Evolutionary conservation across 2,113 vertebrate species (phyloP).

Genomic region (Hyaena hyaena): DNA sequence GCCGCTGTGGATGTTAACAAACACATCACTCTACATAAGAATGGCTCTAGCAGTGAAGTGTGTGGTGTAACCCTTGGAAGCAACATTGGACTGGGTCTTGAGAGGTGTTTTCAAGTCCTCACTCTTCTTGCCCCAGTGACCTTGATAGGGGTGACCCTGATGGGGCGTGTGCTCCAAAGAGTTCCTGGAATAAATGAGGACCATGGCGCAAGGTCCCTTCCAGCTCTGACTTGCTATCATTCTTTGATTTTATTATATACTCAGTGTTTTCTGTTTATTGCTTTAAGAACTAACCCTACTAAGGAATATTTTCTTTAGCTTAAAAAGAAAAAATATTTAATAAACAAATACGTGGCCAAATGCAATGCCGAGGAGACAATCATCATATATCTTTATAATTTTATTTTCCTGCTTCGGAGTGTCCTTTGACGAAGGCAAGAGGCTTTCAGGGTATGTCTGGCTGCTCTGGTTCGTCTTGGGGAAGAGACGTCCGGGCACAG

Average conservation of each 20-base stretch:
- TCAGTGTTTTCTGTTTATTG: slow-evolving; percentile 48
- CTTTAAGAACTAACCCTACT: slow-evolving; percentile 52
- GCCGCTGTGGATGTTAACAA: not conserved
- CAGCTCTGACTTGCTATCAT: not conserved
- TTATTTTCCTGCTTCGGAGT: slow-evolving; percentile 78
- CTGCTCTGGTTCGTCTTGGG: slow-evolving; percentile 58
- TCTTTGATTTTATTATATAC: slow-evolving; percentile 38
- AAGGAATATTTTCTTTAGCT: slow-evolving; percentile 65
- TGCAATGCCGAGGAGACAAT: slow-evolving; percentile 86
- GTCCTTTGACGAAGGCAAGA: not conserved
- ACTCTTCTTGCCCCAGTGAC: not conserved
- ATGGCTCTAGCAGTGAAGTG: not conserved
- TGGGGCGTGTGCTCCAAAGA: not conserved
- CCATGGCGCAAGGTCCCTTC: not conserved
- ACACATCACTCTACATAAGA: accelerated
- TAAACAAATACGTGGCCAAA: slow-evolving; percentile 58
- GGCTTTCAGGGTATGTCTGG: not conserved
- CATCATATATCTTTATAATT: slow-evolving; percentile 69
- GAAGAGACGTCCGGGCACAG: slow-evolving; percentile 76
- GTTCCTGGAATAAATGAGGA: not conserved
- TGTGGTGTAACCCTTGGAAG: accelerated
- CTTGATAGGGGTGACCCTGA: not conserved
- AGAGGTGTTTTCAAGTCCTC: not conserved
- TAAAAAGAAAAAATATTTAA: slow-evolving; percentile 50
- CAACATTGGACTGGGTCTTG: not conserved